A percentile compares a stretch with the other conserved stretches of the same genome.
Evolutionary conservation across 2,888 invertebrate species (phyloP).

Genomic region (Apoda limacodes): DNA sequence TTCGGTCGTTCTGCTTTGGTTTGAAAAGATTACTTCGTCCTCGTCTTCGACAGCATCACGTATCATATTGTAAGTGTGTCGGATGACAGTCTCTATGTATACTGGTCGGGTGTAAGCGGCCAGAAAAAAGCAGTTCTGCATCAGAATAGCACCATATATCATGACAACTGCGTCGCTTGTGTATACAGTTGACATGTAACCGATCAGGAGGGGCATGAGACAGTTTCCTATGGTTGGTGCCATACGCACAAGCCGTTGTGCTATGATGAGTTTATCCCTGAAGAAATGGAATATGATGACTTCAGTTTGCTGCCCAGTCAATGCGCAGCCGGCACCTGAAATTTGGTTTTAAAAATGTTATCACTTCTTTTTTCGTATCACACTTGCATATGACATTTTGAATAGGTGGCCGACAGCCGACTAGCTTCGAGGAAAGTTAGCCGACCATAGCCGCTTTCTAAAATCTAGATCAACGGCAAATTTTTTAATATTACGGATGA

Average conservation of each 20-base stretch:
- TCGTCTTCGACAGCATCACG: constrained; percentile 59
- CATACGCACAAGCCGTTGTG: constrained; percentile 62
- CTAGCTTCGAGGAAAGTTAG: too few species aligned
- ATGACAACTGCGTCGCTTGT: constrained; percentile 55
- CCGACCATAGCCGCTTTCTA: too few species aligned
- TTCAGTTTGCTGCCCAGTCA: constrained; percentile 70
- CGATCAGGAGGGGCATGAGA: constrained; percentile 59
- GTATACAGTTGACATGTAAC: constrained; percentile 53
- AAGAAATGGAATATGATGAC: constrained; percentile 71
- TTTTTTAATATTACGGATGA: too few species aligned
- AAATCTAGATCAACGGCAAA: too few species aligned
- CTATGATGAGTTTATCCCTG: constrained; percentile 60
- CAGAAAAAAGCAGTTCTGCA: constrained; percentile 67
- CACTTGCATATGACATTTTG: too few species aligned
- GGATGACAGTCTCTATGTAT: constrained; percentile 60
- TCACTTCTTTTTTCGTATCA: too few species aligned
- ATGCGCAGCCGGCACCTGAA: constrained; percentile 68
- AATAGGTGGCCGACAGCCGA: too few species aligned
- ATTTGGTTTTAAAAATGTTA: too few species aligned
- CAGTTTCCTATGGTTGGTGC: constrained; percentile 66
- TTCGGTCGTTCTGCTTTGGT: constrained; percentile 20
- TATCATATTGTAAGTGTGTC: constrained; percentile 55
- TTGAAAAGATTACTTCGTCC: constrained; percentile 70
- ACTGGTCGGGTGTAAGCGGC: constrained; percentile 66
- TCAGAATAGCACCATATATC: constrained; percentile 68